phyloP scores from a whole-genome alignment of 2,797 vertebrate genomes.

The Arrhamphus sclerolepis region DNA sequence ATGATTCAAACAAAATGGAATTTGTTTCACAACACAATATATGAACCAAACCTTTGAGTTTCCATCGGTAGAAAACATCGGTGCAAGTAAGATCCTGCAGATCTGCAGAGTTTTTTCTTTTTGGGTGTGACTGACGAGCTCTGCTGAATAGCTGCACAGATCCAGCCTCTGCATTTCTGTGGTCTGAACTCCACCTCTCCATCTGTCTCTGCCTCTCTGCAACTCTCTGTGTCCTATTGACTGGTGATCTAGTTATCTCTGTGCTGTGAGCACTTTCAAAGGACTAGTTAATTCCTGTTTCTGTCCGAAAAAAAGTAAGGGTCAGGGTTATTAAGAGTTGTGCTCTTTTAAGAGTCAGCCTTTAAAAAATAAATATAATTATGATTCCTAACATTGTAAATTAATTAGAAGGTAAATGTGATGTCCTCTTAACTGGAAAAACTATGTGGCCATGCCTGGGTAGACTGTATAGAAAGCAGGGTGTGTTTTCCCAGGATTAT shows the following conservation, averaged over 20 bases:
- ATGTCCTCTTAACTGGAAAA: no score
- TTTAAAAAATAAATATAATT: no score
- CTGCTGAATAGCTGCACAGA: constrained; percentile 53
- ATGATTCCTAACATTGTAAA: no score
- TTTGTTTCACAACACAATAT: not conserved
- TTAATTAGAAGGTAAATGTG: no score
- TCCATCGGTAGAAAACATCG: no score
- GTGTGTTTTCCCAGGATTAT: no score
- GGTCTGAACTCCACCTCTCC: constrained; percentile 61
- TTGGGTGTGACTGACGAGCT: constrained; percentile 49
- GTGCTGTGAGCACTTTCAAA: constrained; percentile 3
- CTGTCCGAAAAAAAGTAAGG: not conserved
- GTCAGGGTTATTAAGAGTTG: no score
- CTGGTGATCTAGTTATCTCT: constrained; percentile 32
- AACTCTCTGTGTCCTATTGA: constrained; percentile 18
- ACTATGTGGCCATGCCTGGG: no score
- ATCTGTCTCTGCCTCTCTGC: constrained; percentile 25
- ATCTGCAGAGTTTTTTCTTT: constrained; percentile 18
- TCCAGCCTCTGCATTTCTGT: constrained; percentile 71
- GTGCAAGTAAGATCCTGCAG: constrained; percentile 1
- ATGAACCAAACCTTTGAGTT: no score
- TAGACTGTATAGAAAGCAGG: no score
- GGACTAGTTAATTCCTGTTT: not conserved
- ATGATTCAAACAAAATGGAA: no score
- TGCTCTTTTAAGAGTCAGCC: no score